Base-by-base conservation (phyloP, 2,113 vertebrate genomes). In the Ammospiza nelsoni region DNA sequence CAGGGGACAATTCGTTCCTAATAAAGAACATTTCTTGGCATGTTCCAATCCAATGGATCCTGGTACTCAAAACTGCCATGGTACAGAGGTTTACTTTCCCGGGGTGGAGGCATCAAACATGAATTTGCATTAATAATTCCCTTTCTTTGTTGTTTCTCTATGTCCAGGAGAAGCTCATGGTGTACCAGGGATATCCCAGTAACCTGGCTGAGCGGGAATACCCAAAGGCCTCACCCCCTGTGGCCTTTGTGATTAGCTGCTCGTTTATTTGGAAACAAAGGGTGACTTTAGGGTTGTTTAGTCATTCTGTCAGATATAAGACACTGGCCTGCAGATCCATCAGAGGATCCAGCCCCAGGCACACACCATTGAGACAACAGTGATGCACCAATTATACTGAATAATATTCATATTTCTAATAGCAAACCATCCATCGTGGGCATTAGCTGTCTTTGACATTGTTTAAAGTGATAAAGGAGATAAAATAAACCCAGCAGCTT, bases 401-500 rank as follows among this genome's bases (percentile, higher is more conserved):
- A 80, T 35, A 85, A 76, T 74, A 76, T 31, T 83, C 55, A 23
- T 62, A 67, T 76, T 76, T 76, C 54, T 58, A 80, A 63, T 43
- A 94, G 82, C 22, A 1, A 85, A 43, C n/a, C 58, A 37, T 51
- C 79, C 65, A 21, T 69, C 2, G 11, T 33, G 75, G 63, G 33
- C 85, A 88, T 51, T 37, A 69, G 69, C 43, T 84, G 73, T 12
- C 74, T 95, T 62, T 89, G 77, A 59, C 43, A 4, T 51, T 46
- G 62, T 65, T 82, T 75, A 62, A 78, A 87, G 69, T 87, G 65
- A 82, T 52, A 62, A 89, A 89, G 39, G 44, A 44, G 46, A 35
- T 31, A 75, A 91, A 91, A 86, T 33, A 74, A 94, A 94, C 31
- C 27, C 84, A 81, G 77, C 55, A 81, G 81, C 65, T 67, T 92